Evolutionary conservation across 2,797 vertebrate genomes (phyloP), one percentile per base, ranked within the genome.

Genomic region (Hyperoplus immaculatus): DNA sequence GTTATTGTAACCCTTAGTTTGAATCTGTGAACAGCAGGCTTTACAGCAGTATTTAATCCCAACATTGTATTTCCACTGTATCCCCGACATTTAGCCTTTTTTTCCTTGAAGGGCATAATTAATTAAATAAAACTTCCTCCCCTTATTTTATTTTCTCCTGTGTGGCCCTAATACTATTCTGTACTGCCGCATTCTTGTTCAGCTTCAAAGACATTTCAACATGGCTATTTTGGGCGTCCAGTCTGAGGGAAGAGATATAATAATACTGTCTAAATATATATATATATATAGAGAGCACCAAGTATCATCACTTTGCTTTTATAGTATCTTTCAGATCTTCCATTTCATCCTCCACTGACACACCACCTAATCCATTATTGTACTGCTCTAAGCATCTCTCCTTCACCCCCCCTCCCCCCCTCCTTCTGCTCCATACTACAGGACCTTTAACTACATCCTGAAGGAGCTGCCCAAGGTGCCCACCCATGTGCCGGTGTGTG

Each of bases 361-460:
- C 21, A 7, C 18, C 7, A 36, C 7, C 29, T 29, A 14, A 29
- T 6, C 55, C 1, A 11, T 56, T 53, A 46, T 9, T n/a, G 15
- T 63, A 29, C 29, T 43, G 6, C 45, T 29, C 38, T 15, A 10
- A 16, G 9, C n/a, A 1, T 57, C 5, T 41, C 67, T 41, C 36
- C 38, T 29, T 51, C 16, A 47, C n/a, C 16, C n/a, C 46, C 13
- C 43, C 46, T n/a, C n/a, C 5, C 16, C 14, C 49, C 16, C 49
- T 2, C 13, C 49, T 14, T 13, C 16, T 6, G 18, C 5, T n/a
- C 5, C 54, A 47, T 5, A 8, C 72, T 84, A 0, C 84, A 99
- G 98, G 98, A 99, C 98, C 2, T 99, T 98, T 90, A 97, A 95
- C 92, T 99, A 99, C 81, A 97, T 99, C 79, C 89, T 98, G 85